Evolutionary conservation across 2,888 invertebrate species (phyloP).

Genomic region (Flabesymbios commensalis): DNA sequence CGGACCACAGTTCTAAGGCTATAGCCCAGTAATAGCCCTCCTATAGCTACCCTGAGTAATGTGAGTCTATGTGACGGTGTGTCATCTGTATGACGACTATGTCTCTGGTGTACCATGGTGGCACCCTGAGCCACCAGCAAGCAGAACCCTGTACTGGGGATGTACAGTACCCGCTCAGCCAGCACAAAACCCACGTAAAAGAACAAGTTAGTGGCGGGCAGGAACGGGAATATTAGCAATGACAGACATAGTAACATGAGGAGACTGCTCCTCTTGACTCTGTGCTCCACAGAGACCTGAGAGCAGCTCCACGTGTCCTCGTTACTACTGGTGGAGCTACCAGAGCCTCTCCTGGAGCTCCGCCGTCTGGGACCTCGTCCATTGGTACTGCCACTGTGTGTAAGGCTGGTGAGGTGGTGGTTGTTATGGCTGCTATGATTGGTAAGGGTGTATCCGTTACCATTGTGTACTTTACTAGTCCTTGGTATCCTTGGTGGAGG

Average conservation of each 20-base stretch:
- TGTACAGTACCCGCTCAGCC: constrained; percentile 92
- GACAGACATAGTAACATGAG: constrained; percentile 63
- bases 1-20: constrained; percentile 74
- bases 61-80: neutral
- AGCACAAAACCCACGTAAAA: constrained; percentile 98
- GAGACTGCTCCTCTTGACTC: neutral
- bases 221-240: constrained; percentile 86
- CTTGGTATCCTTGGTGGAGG: no score
- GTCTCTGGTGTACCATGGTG: constrained; percentile 37
- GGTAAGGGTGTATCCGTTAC: no score
- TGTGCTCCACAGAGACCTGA: neutral
- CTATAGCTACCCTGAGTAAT: constrained; percentile 14
- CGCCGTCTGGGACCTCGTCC: no score
- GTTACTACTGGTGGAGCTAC: no score
- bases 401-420: no score
- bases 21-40: constrained; percentile 48
- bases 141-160: constrained; percentile 95
- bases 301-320: neutral
- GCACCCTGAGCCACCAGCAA: constrained; percentile 73
- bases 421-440: no score
- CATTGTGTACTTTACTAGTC: no score
- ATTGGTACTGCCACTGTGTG: no score
- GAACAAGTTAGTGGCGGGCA: constrained; percentile 93
- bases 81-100: no score
- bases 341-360: no score